phyloP scores from a whole-genome alignment of 2,888 invertebrate species.

The Marronus borbonicus region DNA sequence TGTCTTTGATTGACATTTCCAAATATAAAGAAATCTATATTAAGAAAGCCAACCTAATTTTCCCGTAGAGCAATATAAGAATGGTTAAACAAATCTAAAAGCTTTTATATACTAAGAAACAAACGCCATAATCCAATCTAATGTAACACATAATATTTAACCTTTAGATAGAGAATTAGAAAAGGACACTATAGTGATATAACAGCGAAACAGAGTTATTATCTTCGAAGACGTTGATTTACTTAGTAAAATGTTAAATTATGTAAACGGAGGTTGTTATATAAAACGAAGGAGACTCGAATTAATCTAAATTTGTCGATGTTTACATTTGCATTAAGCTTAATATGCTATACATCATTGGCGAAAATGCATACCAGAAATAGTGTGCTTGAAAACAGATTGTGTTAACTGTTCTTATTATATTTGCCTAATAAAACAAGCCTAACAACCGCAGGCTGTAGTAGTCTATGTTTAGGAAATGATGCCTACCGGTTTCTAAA shows the following conservation, averaged over 20 bases:
- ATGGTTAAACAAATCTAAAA: not conserved
- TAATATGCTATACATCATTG: not conserved
- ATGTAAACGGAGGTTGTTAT: not conserved
- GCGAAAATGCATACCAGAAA: no score
- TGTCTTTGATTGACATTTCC: conserved; percentile 3
- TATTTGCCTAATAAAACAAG: no score
- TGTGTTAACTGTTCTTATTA: no score
- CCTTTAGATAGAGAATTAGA: conserved; percentile 1
- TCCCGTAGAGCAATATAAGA: not conserved
- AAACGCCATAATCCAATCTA: not conserved
- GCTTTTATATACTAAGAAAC: not conserved
- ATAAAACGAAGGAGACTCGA: not conserved
- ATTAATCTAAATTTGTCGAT: not conserved
- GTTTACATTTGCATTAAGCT: not conserved
- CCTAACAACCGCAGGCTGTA: no score
- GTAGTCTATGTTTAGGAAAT: no score
- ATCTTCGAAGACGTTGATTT: not conserved
- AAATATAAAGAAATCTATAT: not conserved
- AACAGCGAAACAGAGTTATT: not conserved
- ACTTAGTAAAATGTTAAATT: not conserved
- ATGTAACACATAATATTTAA: conserved; percentile 1
- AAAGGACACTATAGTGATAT: not conserved
- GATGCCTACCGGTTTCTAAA: no score
- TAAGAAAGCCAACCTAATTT: not conserved
- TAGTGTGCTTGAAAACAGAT: no score